A percentile compares a stretch with the other conserved stretches of the same genome.
phyloP scores from a whole-genome alignment of 2,888 invertebrate species.

The Candidula unifasciata region DNA sequence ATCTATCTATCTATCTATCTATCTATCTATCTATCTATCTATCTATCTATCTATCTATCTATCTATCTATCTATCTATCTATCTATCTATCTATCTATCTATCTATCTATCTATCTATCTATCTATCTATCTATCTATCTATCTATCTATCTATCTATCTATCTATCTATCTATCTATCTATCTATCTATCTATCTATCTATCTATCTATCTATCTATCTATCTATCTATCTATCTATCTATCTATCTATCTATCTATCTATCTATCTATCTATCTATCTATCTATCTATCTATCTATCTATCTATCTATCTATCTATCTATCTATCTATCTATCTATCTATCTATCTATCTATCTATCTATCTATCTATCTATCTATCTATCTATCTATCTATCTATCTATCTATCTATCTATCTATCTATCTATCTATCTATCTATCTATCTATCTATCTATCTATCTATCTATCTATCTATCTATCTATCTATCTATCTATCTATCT shows the following conservation, averaged over 20 bases:
- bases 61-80: conserved; percentile 15
- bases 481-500: too few species aligned
- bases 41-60: conserved; percentile 15
- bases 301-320: conserved; percentile 25
- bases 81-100: conserved; percentile 15
- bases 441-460: neutral
- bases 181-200: conserved; percentile 15
- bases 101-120: conserved; percentile 15
- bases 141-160: conserved; percentile 15
- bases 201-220: neutral
- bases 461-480: neutral
- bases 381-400: too few species aligned
- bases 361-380: too few species aligned
- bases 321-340: conserved; percentile 25
- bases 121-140: conserved; percentile 15
- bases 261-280: conserved; percentile 23
- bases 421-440: neutral
- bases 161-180: conserved; percentile 15
- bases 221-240: neutral
- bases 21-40: conserved; percentile 15
- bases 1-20: conserved; percentile 12
- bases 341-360: conserved; percentile 14
- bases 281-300: conserved; percentile 25
- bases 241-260: conserved; percentile 13
- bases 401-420: too few species aligned